These are phyloP conservation scores for Ascaphus truei DNA, from an alignment of 2,113 vertebrate genomes.

Conservation along the genomic window DNA sequence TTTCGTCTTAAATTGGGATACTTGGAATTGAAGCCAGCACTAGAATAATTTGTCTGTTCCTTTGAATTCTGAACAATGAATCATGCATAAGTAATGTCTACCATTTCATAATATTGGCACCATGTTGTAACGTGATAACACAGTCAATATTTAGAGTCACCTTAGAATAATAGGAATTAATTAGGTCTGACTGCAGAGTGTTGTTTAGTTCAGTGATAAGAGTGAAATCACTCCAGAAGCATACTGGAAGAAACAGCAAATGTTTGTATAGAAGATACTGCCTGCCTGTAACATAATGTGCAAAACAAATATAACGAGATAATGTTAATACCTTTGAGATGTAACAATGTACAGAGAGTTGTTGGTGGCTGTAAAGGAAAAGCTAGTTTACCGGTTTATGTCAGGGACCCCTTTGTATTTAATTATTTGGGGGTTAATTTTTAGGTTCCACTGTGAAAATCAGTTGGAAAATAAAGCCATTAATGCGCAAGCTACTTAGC, in stretches of 20 bases:
- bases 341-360: background rate
- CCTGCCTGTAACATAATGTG: background rate
- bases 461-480: too few species aligned
- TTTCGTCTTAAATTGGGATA: background rate
- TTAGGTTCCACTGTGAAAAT: too few species aligned
- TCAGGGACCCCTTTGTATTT: too few species aligned
- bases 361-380: too few species aligned
- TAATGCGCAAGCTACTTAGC: too few species aligned
- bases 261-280: background rate
- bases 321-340: background rate
- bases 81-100: background rate
- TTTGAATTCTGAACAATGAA: background rate
- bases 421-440: too few species aligned
- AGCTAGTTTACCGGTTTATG: too few species aligned
- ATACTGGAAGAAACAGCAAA: background rate
- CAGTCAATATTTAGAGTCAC: background rate
- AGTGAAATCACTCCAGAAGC: background rate
- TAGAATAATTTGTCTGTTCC: background rate
- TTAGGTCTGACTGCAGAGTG: background rate
- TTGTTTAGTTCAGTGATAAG: background rate
- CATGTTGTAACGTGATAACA: background rate
- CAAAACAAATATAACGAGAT: background rate
- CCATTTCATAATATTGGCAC: background rate
- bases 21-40: background rate
- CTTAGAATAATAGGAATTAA: slow-evolving; percentile 6